phyloP scores from a whole-genome alignment of 2,888 invertebrate genomes.

The Galerucella nymphaeae region DNA sequence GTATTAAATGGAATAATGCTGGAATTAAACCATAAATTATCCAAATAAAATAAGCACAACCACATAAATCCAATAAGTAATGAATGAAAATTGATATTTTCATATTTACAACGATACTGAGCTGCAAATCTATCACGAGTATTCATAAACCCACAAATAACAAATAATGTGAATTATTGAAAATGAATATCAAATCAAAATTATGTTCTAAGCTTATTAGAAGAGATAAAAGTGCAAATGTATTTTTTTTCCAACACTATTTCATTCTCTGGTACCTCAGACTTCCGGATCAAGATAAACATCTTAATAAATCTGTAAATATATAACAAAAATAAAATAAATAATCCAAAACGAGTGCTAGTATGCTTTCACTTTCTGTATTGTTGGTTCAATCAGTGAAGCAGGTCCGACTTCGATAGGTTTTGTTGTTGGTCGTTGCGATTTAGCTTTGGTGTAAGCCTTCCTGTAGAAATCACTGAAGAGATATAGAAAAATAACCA shows the following conservation, averaged over 20 bases:
- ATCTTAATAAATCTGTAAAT: slow-evolving; percentile 16
- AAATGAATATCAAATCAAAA: too few species aligned
- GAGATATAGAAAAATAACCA: slow-evolving; percentile 79
- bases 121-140: too few species aligned
- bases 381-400: neutral
- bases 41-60: too few species aligned
- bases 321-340: slow-evolving; percentile 30
- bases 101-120: too few species aligned
- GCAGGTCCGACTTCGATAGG: slow-evolving; percentile 4
- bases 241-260: slow-evolving; percentile 1
- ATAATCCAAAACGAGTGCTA: slow-evolving; percentile 26
- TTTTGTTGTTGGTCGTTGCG: slow-evolving; percentile 10
- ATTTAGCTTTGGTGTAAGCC: slow-evolving; percentile 54
- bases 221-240: too few species aligned
- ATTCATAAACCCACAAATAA: too few species aligned
- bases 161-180: too few species aligned
- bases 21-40: neutral
- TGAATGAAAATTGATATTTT: too few species aligned
- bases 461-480: slow-evolving; percentile 79
- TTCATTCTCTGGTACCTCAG: neutral
- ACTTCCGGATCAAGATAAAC: neutral
- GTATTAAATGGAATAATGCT: neutral
- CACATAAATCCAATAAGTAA: too few species aligned
- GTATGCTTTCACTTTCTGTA: slow-evolving; percentile 31
- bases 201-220: too few species aligned